Conservation (phyloP, 2,797 vertebrate genomes). For the Eidolon dupreanum region DNA sequence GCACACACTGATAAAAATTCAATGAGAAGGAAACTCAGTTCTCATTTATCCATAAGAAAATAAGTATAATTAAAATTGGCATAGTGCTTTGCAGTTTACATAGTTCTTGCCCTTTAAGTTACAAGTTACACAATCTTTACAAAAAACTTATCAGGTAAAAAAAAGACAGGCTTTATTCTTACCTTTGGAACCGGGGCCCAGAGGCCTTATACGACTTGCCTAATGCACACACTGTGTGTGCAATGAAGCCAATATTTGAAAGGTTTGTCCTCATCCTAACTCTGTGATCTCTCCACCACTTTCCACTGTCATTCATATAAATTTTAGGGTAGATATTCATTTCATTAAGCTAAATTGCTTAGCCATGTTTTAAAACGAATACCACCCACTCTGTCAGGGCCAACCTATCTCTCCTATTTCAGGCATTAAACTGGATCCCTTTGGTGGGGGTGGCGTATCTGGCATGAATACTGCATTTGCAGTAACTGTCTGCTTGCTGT, state of each 20-base stretch:
- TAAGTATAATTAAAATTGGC: not conserved
- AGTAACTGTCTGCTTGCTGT: not conserved
- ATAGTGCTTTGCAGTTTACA: not conserved
- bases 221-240: not conserved
- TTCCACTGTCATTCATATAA: not conserved
- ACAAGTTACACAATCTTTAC: not conserved
- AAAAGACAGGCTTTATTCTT: not conserved
- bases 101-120: not conserved
- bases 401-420: not conserved
- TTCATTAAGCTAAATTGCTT: not conserved
- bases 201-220: not conserved
- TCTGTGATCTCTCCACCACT: not conserved
- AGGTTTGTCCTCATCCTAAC: not conserved
- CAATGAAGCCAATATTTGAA: not conserved
- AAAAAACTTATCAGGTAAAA: not conserved
- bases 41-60: not conserved
- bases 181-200: not conserved
- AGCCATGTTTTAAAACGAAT: not conserved
- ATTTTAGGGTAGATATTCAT: not conserved
- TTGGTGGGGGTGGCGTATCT: not conserved
- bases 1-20: not conserved
- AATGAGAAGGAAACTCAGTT: not conserved
- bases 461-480: not conserved
- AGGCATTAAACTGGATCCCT: not conserved
- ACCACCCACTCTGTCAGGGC: not conserved